These are phyloP conservation scores for Ardeotis arabs DNA, from an alignment of 2,113 vertebrate species.

Conservation along the genomic window DNA sequence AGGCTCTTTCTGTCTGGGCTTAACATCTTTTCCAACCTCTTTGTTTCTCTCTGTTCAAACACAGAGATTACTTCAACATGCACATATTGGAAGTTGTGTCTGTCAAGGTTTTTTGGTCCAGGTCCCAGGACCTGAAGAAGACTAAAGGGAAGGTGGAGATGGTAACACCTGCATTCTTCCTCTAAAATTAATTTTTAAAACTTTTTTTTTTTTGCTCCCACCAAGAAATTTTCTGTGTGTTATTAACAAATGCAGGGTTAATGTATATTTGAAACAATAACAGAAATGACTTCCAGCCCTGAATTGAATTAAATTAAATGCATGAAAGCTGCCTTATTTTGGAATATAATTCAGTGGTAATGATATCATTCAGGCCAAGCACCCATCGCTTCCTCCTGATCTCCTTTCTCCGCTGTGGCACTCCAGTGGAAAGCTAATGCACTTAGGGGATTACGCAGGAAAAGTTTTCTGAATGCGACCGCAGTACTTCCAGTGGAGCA, in stretches of 20 bases:
- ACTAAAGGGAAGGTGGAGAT: background rate
- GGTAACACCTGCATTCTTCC: fast-evolving
- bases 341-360: background rate
- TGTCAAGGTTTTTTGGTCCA: background rate
- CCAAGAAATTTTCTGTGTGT: background rate
- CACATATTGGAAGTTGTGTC: background rate
- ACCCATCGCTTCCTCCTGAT: background rate
- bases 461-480: background rate
- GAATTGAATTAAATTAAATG: background rate
- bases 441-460: background rate
- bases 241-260: background rate
- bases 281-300: background rate
- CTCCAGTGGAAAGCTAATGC: background rate
- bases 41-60: background rate
- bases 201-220: background rate
- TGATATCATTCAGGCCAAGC: background rate
- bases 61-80: background rate
- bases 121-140: background rate
- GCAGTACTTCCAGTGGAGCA: background rate
- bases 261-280: background rate
- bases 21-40: background rate
- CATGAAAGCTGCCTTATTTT: background rate
- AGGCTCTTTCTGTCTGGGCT: background rate
- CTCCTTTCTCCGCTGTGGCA: background rate
- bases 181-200: background rate